Base-by-base conservation (phyloP, 2,113 vertebrate species). In the Colaptes auratus region DNA sequence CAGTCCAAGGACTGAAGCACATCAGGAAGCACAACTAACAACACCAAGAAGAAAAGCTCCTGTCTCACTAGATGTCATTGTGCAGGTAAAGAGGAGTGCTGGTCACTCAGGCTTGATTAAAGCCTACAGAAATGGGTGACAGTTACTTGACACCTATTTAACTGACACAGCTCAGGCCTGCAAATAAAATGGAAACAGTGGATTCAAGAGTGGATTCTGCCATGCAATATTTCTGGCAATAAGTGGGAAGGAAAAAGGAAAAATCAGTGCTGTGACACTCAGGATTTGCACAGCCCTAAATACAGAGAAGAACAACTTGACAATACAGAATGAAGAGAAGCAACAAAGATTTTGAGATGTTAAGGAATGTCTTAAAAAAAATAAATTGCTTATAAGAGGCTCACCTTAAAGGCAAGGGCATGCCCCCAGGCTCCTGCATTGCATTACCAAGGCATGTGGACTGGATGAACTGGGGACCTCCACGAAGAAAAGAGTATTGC, bases 251-350 rank as follows among this genome's bases (percentile, higher is more conserved):
- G 58, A 67, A 84, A 18, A 15, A 28, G 61, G 60, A 70, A 86
- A 86, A 92, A 80, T 11, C 70, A 33, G 82, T 1, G 42, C 74
- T 33, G 18, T 8, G 42, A 3, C 65, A 44, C 64, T 65, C 4
- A 1, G 35, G 44, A 6, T 28, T 36, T 56, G 69, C 44, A 50
- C 21, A 77, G 56, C 8, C 4, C 70, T 67, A 30, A 59, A n/a
- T 2, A 14, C 1, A 0, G 15, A 46, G 39, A 44, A 27, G 2
- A 76, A 52, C 28, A 72, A 28, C 4, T 6, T 1, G 24, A 6
- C 6, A 2, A 12, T 0, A 19, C n/a, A 15, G 33, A 74, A n/a
- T 0, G 0, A n/a, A 58, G 25, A 78, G 70, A 35, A 72, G 61
- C 48, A 67, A 23, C 31, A 27, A 18, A 46, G 61, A 0, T 80